phyloP scores from a whole-genome alignment of 2,113 vertebrate genomes.

The Corythornis vintsioides region DNA sequence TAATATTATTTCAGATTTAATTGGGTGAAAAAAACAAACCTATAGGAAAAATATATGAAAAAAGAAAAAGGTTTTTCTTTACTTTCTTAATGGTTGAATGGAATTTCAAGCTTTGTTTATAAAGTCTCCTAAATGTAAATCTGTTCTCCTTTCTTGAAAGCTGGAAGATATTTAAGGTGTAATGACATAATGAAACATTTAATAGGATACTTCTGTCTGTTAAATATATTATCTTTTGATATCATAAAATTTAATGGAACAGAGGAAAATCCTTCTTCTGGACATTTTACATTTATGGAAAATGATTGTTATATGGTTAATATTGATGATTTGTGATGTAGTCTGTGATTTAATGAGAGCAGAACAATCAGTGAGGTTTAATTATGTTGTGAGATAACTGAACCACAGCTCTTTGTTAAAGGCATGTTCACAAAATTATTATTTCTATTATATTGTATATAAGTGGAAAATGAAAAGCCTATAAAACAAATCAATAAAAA shows the following conservation, averaged over 20 bases:
- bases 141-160: neutral
- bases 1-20: too few relatives aligned
- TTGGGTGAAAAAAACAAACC: too few relatives aligned
- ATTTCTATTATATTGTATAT: neutral
- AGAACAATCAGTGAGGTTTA: slow-evolving; percentile 6
- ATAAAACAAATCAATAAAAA: neutral
- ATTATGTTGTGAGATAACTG: neutral
- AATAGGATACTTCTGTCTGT: neutral
- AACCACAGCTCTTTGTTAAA: neutral
- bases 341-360: slow-evolving; percentile 36
- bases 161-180: neutral
- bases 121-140: neutral
- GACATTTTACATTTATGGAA: neutral
- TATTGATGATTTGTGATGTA: slow-evolving; percentile 20
- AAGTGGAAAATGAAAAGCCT: neutral
- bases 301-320: slow-evolving; percentile 23
- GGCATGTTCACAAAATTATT: neutral
- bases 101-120: slow-evolving; percentile 2
- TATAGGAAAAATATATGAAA: neutral
- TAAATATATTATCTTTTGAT: slow-evolving; percentile 1
- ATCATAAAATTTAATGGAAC: slow-evolving; percentile 18
- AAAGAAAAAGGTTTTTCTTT: neutral
- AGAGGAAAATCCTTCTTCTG: neutral
- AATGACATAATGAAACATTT: slow-evolving; percentile 1
- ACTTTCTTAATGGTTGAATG: neutral